These are phyloP conservation scores for Crotalus helleri DNA, from an alignment of 2,113 vertebrate species.

Conservation along the genomic window DNA sequence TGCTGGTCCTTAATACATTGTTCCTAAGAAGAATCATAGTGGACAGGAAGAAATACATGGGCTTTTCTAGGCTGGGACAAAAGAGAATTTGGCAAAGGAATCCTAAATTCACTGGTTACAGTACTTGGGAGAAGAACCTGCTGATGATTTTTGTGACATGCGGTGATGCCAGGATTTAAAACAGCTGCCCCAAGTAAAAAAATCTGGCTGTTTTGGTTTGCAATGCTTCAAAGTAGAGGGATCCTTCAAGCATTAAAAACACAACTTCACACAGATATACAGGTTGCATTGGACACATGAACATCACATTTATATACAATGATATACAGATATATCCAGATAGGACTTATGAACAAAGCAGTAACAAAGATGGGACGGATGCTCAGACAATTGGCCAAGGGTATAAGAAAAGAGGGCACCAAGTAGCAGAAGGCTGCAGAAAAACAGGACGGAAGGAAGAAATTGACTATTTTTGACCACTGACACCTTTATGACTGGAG, in stretches of 20 bases:
- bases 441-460: background rate
- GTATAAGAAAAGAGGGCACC: background rate
- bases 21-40: background rate
- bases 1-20: no score
- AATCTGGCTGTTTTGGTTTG: constrained; percentile 13
- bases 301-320: constrained; percentile 67
- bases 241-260: constrained; percentile 69
- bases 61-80: background rate
- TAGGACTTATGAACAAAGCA: constrained; percentile 44
- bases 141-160: background rate
- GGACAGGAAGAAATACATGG: no score
- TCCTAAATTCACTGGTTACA: no score
- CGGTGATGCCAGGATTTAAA: background rate
- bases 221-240: constrained; percentile 72
- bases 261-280: constrained; percentile 51
- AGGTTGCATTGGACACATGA: constrained; percentile 72
- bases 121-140: background rate
- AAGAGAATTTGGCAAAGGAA: background rate
- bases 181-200: background rate
- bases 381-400: constrained; percentile 41
- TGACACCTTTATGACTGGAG: background rate
- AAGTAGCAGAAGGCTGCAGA: constrained; percentile 22
- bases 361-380: constrained; percentile 30
- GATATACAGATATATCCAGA: constrained; percentile 60
- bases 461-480: constrained; percentile 30